A percentile compares a stretch with the other conserved stretches of the same genome.
These are phyloP conservation scores for Meteorus colon DNA, from an alignment of 2,888 invertebrate species.

Conservation along the genomic window DNA sequence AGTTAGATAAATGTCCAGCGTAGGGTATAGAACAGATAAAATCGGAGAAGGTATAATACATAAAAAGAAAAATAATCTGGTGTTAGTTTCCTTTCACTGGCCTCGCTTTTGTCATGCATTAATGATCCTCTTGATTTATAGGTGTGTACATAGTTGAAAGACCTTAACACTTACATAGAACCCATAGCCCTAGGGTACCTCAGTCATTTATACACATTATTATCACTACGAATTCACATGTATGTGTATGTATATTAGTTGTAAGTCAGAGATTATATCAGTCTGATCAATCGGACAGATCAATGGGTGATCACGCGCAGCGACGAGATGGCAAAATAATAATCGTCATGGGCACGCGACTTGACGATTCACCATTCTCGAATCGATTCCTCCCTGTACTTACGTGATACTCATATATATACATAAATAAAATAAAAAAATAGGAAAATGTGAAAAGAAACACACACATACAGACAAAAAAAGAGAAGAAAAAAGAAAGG, in stretches of 20 bases:
- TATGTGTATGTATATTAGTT: background rate
- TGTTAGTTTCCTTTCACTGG: constrained; percentile 63
- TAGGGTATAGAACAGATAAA: background rate
- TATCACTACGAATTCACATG: background rate
- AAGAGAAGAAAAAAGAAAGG: background rate
- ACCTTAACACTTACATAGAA: constrained; percentile 50
- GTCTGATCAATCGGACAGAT: constrained; percentile 38
- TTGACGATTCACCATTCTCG: constrained; percentile 31
- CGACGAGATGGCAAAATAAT: constrained; percentile 29
- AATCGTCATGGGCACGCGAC: constrained; percentile 42
- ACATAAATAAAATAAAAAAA: background rate
- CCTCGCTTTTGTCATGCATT: constrained; percentile 62
- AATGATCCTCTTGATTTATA: constrained; percentile 57
- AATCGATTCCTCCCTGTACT: constrained; percentile 3
- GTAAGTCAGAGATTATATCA: constrained; percentile 15
- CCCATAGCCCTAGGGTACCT: background rate
- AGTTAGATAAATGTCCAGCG: background rate
- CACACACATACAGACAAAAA: background rate
- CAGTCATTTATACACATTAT: background rate
- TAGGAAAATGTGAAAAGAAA: too few relatives aligned
- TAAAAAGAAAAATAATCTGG: constrained; percentile 22
- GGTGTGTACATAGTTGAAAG: constrained; percentile 39
- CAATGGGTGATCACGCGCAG: constrained; percentile 31
- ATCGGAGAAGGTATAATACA: constrained; percentile 9
- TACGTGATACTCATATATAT: constrained; percentile 6